A percentile compares a stretch with the other conserved stretches of the same genome.
Evolutionary conservation across 2,888 invertebrate genomes (phyloP).

Genomic region (Rapana venosa): DNA sequence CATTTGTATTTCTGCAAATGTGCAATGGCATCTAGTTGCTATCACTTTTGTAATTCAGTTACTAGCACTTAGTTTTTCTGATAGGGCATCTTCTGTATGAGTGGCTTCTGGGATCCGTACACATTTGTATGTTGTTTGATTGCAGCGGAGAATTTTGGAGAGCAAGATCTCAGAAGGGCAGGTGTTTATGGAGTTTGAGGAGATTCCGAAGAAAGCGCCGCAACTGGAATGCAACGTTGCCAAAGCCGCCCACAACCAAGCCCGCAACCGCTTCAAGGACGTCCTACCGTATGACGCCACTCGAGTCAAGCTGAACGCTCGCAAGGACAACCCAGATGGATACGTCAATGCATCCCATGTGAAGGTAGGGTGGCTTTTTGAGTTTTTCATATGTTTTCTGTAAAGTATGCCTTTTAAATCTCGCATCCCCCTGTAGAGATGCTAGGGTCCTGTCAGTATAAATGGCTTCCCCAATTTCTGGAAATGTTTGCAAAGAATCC

Average conservation of each 20-base stretch:
- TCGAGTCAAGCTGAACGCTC: slow-evolving; percentile 89
- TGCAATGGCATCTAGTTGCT: too few species aligned
- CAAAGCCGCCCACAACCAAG: slow-evolving; percentile 84
- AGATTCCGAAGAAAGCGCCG: slow-evolving; percentile 86
- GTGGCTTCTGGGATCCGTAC: too few species aligned
- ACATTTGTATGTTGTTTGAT: neutral
- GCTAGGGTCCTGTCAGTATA: too few species aligned
- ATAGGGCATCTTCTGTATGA: too few species aligned
- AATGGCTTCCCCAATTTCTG: too few species aligned
- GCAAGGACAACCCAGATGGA: slow-evolving; percentile 89
- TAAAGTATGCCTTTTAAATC: too few species aligned
- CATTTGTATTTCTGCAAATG: too few species aligned
- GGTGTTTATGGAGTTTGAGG: slow-evolving; percentile 87
- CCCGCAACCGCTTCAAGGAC: slow-evolving; percentile 83
- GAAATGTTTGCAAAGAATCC: too few species aligned
- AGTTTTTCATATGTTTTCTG: too few species aligned
- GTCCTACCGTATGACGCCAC: slow-evolving; percentile 95
- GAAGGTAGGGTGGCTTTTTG: slow-evolving; percentile 81
- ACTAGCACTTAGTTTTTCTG: too few species aligned
- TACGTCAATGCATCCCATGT: slow-evolving; percentile 96
- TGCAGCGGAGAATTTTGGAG: slow-evolving; percentile 72
- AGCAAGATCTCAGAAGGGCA: slow-evolving; percentile 74
- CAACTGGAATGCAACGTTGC: slow-evolving; percentile 80
- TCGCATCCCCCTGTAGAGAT: too few species aligned
- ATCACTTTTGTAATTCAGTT: too few species aligned